Evolutionary conservation across 23 tunicate species (phyloP).

Genomic region (Trididemnum clinides): DNA sequence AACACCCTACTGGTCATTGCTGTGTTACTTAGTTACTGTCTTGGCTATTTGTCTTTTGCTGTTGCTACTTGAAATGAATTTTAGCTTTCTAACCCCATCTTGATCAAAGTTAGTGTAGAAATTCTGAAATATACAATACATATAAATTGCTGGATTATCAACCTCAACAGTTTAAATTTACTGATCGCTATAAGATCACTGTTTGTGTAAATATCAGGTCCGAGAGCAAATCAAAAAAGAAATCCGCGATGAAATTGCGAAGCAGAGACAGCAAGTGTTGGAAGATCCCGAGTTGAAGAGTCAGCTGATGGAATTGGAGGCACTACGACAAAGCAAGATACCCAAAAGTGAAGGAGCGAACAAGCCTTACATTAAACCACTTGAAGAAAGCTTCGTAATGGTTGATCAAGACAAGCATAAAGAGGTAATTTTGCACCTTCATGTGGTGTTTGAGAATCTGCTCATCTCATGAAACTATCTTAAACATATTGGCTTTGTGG

Average conservation of each 20-base stretch:
- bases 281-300: constrained; percentile 74
- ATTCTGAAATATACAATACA: no score
- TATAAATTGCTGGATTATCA: no score
- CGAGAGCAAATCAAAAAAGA: constrained; percentile 80
- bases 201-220: constrained; percentile 44
- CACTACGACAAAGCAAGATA: constrained; percentile 68
- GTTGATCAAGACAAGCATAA: constrained; percentile 69
- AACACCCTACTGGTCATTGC: no score
- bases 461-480: no score
- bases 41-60: no score
- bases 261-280: constrained; percentile 77
- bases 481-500: no score
- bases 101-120: no score
- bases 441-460: no score
- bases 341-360: constrained; percentile 9
- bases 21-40: no score
- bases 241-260: constrained; percentile 84
- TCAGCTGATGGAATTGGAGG: constrained; percentile 76
- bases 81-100: background rate
- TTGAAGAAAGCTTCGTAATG: constrained; percentile 39
- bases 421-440: no score
- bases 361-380: background rate
- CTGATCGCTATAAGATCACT: background rate
- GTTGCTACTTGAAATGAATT: background rate
- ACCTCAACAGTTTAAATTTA: background rate